These are phyloP conservation scores for Poecilobothrus nobilitatus DNA, from an alignment of 2,888 invertebrate species.

Conservation along the genomic window DNA sequence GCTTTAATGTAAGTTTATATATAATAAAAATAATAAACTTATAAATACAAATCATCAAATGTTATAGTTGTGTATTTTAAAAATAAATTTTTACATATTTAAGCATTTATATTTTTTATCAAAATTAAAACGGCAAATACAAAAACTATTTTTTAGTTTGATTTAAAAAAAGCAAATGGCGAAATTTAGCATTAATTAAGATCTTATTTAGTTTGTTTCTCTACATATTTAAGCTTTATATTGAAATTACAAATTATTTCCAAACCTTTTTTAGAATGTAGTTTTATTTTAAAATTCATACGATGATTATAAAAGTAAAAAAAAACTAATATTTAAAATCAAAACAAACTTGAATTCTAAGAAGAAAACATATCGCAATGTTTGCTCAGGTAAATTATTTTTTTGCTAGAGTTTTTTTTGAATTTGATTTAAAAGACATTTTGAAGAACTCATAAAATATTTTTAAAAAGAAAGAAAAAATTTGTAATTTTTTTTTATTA, in stretches of 20 bases:
- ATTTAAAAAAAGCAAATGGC: too few relatives aligned
- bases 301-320: conserved; percentile 40
- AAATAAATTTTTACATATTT: too few relatives aligned
- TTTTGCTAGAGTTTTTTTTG: conserved; percentile 6
- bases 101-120: too few relatives aligned
- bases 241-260: background rate
- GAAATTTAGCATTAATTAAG: too few relatives aligned
- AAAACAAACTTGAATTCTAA: conserved; percentile 41
- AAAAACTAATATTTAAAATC: conserved; percentile 36
- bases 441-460: conserved; percentile 10
- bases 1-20: too few relatives aligned
- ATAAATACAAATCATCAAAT: too few relatives aligned
- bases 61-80: too few relatives aligned
- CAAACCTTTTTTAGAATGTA: conserved; percentile 20
- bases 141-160: too few relatives aligned
- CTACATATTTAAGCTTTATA: too few relatives aligned
- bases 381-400: conserved; percentile 37
- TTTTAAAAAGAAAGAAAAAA: conserved; percentile 7
- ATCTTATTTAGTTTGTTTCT: too few relatives aligned
- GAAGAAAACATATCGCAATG: conserved; percentile 38
- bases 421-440: conserved; percentile 13
- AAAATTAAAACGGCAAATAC: too few relatives aligned
- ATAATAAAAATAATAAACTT: too few relatives aligned
- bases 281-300: conserved; percentile 7
- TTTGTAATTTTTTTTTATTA: conserved; percentile 10